Base-by-base conservation (phyloP, 2,888 invertebrate species). In the Nymphalis c-album region DNA sequence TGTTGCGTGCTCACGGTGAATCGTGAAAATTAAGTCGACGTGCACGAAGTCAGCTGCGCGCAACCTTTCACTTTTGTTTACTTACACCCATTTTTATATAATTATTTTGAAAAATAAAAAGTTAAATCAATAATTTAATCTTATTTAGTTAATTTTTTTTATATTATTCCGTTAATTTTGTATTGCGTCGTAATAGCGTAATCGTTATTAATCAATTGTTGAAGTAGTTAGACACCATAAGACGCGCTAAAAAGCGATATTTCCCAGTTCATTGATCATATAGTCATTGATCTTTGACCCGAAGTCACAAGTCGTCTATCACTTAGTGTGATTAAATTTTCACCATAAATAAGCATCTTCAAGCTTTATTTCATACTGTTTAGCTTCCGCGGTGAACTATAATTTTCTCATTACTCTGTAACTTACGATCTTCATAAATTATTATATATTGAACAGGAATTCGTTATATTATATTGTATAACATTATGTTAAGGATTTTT, bases 1-100 rank as follows among this genome's bases (percentile, higher is more conserved):
- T 73, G 72, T 83, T 81, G 85, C 85, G 84, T 85, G 86, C 76
- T 77, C 76, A 76, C 71, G 70, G 80, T 77, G 82, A 82, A 79
- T 75, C 78, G 85, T 73, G 84, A 83, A 85, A 86, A 87, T 87
- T 87, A 86, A 87, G 85, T 86, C 80, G 76, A 82, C 75, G 79
- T 74, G 77, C 83, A 85, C 83, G 82, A 85, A 80, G 75, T 73
- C 77, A 72, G 76, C 73, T 67, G 68, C 65, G 2, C 0, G 0
- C 68, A 84, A 86, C 86, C 71, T 74, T 76, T 47, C 35, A n/a
- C 1, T 20, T 7, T 60, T 26, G 13, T 18, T 17, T 1, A 46
- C 10, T 50, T 18, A 0, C 0, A 22, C 17, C 13, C 8, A 10
- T 57, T 7, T 35, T 46, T 63, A 50, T 50, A 10, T 13, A 20